Percentiles rank a stretch among this genome's conserved stretches.
phyloP scores from a whole-genome alignment of 2,797 vertebrate species.

The Erethizon dorsatum region DNA sequence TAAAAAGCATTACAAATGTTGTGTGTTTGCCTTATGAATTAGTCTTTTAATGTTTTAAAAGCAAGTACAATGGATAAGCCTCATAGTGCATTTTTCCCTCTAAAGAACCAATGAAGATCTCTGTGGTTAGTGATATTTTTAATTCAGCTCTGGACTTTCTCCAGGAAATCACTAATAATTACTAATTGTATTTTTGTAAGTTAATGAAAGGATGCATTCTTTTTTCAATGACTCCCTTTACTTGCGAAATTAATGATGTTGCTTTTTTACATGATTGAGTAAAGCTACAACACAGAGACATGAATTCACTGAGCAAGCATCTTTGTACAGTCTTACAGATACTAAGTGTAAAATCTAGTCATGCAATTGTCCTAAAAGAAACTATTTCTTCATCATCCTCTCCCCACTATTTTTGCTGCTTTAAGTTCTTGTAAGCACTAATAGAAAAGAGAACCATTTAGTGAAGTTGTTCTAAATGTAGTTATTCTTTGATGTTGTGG shows the following conservation, averaged over 20 bases:
- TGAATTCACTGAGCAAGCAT: conserved; percentile 85
- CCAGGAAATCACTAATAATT: conserved; percentile 95
- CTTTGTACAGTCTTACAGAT: conserved; percentile 79
- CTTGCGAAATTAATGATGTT: conserved; percentile 90
- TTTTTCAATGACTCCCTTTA: conserved; percentile 86
- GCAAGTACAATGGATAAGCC: conserved; percentile 83
- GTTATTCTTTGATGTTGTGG: conserved; percentile 36
- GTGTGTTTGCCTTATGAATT: conserved; percentile 76
- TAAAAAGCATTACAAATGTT: conserved; percentile 72
- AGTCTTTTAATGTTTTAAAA: conserved; percentile 81
- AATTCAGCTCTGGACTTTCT: conserved; percentile 97
- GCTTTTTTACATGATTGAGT: conserved; percentile 89
- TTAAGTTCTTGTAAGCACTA: conserved; percentile 48
- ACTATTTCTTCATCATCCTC: conserved; percentile 34
- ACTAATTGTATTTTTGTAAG: conserved; percentile 92
- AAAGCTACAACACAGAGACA: conserved; percentile 87
- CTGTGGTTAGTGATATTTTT: conserved; percentile 89
- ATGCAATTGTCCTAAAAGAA: conserved; percentile 76
- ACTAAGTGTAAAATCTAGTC: conserved; percentile 83
- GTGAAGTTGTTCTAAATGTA: conserved; percentile 11
- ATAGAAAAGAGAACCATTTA: background rate
- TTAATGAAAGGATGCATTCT: conserved; percentile 90
- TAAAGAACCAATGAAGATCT: conserved; percentile 83
- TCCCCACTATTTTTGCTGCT: conserved; percentile 48
- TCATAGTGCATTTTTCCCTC: conserved; percentile 73